Conservation (phyloP, 1,140 invertebrate species). For the Andricus grossulariae region DNA sequence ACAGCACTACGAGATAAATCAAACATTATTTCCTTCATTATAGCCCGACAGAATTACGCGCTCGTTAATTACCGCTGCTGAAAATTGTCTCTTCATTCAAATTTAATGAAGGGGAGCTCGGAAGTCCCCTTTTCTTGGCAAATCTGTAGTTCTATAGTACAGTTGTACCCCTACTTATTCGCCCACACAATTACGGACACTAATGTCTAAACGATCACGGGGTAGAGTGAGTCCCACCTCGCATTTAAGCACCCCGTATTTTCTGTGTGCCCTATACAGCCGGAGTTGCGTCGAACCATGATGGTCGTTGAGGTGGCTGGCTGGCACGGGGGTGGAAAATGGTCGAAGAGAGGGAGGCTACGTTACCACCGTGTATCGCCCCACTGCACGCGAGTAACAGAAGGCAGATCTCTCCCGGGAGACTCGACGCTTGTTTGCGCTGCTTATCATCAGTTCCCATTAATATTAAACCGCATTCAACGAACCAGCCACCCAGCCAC, state of each 20-base stretch:
- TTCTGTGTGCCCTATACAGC: constrained; percentile 55
- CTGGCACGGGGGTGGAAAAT: neutral
- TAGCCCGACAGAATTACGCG: constrained; percentile 3
- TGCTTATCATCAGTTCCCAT: constrained; percentile 77
- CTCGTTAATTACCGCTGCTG: constrained; percentile 34
- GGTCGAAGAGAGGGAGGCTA: constrained; percentile 40
- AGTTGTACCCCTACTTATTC: constrained; percentile 15
- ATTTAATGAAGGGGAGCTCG: constrained; percentile 19
- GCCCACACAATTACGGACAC: constrained; percentile 24
- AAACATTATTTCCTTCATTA: neutral
- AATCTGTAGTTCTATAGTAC: constrained; percentile 8
- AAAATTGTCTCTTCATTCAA: constrained; percentile 4
- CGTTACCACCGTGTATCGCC: constrained; percentile 62
- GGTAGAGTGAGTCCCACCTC: constrained; percentile 28
- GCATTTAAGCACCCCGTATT: constrained; percentile 49
- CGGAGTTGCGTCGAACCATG: constrained; percentile 38
- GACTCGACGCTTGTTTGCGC: constrained; percentile 76
- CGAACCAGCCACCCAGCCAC: constrained; percentile 66
- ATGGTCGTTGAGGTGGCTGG: constrained; percentile 44
- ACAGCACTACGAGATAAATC: neutral
- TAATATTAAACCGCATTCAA: constrained; percentile 77
- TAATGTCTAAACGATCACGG: constrained; percentile 42
- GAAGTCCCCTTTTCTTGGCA: constrained; percentile 5
- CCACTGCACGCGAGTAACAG: constrained; percentile 73
- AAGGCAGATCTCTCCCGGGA: constrained; percentile 76